Percentiles rank a stretch among this genome's conserved stretches.
Evolutionary conservation across 37 sponge, comb jelly and placozoan species (phyloP).

Genomic region (Halichondria panicea): DNA sequence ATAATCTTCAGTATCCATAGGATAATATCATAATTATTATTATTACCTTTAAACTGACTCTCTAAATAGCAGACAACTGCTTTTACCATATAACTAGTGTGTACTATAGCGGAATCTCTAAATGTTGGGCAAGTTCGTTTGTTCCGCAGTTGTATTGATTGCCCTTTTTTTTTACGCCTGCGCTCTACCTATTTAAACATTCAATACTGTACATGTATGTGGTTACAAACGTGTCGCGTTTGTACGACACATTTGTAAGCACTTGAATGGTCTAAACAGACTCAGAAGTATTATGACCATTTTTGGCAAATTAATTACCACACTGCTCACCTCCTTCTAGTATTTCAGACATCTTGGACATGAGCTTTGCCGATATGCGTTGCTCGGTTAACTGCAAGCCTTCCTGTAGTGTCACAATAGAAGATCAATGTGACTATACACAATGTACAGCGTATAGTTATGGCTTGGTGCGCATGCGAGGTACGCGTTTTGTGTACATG

Average conservation of each 20-base stretch:
- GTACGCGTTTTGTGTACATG: no score
- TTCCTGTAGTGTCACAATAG: constrained; percentile 45
- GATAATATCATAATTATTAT: no score
- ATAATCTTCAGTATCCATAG: no score
- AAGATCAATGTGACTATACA: neutral
- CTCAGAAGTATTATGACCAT: neutral
- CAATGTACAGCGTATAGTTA: no score
- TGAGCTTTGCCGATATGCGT: constrained; percentile 28
- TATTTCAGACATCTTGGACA: constrained; percentile 44
- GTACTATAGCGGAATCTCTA: no score
- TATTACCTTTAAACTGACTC: no score
- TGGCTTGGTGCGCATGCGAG: no score
- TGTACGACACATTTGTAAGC: neutral
- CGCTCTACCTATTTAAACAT: neutral
- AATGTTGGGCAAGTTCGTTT: no score
- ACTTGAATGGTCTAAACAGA: neutral
- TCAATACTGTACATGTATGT: neutral
- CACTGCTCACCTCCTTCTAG: constrained; percentile 50
- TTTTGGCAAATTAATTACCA: neutral
- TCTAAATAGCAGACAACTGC: no score
- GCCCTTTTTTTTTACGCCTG: no score
- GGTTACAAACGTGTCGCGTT: neutral
- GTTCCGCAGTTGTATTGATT: no score
- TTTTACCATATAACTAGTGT: no score
- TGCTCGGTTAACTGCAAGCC: constrained; percentile 42